phyloP scores from a whole-genome alignment of 2,797 vertebrate species.

The Psittacula echo region DNA sequence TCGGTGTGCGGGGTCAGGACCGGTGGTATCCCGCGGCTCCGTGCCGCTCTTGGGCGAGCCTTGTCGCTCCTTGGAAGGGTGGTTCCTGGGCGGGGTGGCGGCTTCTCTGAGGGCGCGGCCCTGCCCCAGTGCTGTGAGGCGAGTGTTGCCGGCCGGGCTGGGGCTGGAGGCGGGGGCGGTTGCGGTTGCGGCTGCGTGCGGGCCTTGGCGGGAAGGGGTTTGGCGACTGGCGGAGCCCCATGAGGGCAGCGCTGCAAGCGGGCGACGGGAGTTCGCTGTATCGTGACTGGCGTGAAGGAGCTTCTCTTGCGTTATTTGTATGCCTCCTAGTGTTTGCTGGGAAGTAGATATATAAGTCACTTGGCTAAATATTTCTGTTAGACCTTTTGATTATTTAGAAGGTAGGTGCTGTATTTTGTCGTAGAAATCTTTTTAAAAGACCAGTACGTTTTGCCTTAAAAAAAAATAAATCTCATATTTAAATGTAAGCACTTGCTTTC shows the following conservation, averaged over 20 bases:
- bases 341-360: fast-evolving
- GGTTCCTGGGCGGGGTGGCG: not conserved
- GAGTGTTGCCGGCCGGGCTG: not conserved
- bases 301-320: fast-evolving
- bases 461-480: fast-evolving
- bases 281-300: not conserved
- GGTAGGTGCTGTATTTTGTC: not conserved
- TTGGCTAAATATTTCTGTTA: not conserved
- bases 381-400: fast-evolving
- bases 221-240: not conserved
- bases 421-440: fast-evolving
- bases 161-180: not conserved
- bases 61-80: not conserved
- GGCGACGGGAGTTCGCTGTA: not conserved
- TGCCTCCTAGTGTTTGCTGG: fast-evolving
- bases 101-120: not conserved
- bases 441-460: not conserved
- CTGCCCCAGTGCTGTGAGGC: not conserved
- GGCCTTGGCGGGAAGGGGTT: not conserved
- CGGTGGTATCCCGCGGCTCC: not conserved
- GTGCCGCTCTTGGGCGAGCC: not conserved
- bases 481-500: not conserved
- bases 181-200: not conserved
- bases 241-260: not conserved
- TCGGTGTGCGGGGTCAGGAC: fast-evolving